Percentiles rank a stretch among this genome's conserved stretches.
phyloP scores from a whole-genome alignment of 2,797 vertebrate species.

The Oreortyx pictus region DNA sequence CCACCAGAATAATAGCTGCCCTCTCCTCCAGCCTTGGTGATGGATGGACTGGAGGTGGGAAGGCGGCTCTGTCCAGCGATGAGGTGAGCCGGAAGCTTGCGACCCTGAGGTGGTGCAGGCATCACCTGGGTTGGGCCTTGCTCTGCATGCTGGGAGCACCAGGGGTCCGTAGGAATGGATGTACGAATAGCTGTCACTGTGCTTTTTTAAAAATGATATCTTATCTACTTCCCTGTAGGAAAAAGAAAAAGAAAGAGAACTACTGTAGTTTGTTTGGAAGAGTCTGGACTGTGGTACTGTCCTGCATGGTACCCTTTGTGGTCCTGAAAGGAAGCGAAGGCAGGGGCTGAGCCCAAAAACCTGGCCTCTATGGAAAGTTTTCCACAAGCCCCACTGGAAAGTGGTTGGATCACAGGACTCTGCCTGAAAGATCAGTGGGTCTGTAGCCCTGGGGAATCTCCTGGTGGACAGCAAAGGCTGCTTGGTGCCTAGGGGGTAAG shows the following conservation, averaged over 20 bases:
- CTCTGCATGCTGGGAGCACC: not conserved
- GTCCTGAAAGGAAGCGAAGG: not conserved
- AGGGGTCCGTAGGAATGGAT: not conserved
- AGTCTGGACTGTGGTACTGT: not conserved
- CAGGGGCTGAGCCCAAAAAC: not conserved
- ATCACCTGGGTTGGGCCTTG: not conserved
- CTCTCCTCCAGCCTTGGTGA: not conserved
- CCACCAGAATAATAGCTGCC: not conserved
- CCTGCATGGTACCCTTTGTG: not conserved
- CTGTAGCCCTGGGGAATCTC: not conserved
- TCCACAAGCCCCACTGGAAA: not conserved
- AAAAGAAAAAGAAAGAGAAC: not conserved
- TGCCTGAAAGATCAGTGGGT: not conserved
- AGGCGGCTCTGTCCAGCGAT: not conserved
- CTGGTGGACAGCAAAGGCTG: not conserved
- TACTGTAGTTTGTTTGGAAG: not conserved
- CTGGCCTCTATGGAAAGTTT: not conserved
- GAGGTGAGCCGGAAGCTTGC: not conserved
- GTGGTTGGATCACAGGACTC: not conserved
- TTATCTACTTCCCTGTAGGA: not conserved
- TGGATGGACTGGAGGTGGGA: not conserved
- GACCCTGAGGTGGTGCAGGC: not conserved
- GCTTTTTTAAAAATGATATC: accelerated
- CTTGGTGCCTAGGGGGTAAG: not conserved
- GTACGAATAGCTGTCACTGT: not conserved